Evolutionary conservation across 2,888 invertebrate genomes (phyloP), one percentile per base, ranked within the genome.

Genomic region (Acronicta aceris): DNA sequence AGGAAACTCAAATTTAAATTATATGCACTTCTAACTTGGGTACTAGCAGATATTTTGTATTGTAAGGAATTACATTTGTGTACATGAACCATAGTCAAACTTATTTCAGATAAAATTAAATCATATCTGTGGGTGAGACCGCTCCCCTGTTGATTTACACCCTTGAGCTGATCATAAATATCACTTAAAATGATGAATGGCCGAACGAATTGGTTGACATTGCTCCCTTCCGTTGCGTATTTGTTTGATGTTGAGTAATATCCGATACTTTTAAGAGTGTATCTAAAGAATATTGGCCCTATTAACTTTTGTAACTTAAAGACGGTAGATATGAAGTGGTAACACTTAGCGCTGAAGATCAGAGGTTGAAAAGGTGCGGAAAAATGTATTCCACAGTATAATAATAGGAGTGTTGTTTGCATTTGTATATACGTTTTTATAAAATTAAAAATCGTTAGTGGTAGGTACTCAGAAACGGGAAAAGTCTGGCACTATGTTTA

Each of bases 101-200:
- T 40, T 46, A 48, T 71, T 59, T 59, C 15, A 17, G 25, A 59
- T 64, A 57, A 58, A 59, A 65, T 57, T 70, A 53, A 76, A 59
- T 69, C 49, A 76, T 60, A 51, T n/a, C 52, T 51, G 25, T 2
- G 8, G 38, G 45, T 36, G 56, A 38, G 30, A 41, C 47, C 58
- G 10, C 33, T 61, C 66, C 57, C 57, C 51, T 63, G 54, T 69
- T 67, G 60, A 72, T 74, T 61, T 53, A 65, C 75, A 59, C 74
- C 71, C 69, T 62, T 65, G 60, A 59, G 55, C 50, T 49, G 73
- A 76, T 81, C 82, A 88, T 86, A 87, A 88, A 86, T 85, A 85
- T 82, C 84, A 84, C 78, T 87, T 86, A 82, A 78, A 81, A 79
- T 83, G 84, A 87, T 85, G 74, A 78, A 88, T 83, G 72, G 77